Percentiles rank a stretch among this genome's conserved stretches.
Conservation (phyloP, 2,113 vertebrate genomes). For the Hydrolagus affinis region DNA sequence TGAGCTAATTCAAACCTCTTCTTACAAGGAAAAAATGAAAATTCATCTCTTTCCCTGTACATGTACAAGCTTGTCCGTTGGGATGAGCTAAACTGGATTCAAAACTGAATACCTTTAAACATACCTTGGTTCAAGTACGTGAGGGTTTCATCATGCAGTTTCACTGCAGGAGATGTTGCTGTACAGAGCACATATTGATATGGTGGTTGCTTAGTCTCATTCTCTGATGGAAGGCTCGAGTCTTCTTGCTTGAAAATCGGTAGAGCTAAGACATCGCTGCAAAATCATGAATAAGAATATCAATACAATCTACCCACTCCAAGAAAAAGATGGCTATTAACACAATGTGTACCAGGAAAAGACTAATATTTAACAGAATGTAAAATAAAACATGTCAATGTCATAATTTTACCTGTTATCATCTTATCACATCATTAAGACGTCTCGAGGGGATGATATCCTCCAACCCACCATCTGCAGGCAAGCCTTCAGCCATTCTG, state of each 20-base stretch:
- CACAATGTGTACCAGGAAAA: neutral
- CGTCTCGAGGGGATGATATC: no score
- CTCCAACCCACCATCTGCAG: no score
- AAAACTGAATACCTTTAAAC: constrained; percentile 20
- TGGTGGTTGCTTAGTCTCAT: constrained; percentile 64
- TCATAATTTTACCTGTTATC: no score
- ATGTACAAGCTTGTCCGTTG: no score
- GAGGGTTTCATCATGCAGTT: constrained; percentile 67
- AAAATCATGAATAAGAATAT: constrained; percentile 39
- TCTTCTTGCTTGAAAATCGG: constrained; percentile 78
- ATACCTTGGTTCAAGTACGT: constrained; percentile 74
- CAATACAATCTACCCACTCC: neutral
- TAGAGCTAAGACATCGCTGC: constrained; percentile 69
- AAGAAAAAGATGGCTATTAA: constrained; percentile 32
- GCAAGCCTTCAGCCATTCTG: no score
- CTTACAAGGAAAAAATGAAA: no score
- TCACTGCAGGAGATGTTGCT: constrained; percentile 68
- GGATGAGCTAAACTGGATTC: no score
- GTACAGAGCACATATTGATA: constrained; percentile 72
- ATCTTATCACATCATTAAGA: no score
- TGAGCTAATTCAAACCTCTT: no score
- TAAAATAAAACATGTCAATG: neutral
- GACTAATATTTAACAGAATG: constrained; percentile 11
- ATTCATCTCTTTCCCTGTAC: no score
- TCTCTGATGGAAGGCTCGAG: constrained; percentile 63